Evolutionary conservation across 2,888 invertebrate genomes (phyloP).

Genomic region (Slavum lentiscoides): DNA sequence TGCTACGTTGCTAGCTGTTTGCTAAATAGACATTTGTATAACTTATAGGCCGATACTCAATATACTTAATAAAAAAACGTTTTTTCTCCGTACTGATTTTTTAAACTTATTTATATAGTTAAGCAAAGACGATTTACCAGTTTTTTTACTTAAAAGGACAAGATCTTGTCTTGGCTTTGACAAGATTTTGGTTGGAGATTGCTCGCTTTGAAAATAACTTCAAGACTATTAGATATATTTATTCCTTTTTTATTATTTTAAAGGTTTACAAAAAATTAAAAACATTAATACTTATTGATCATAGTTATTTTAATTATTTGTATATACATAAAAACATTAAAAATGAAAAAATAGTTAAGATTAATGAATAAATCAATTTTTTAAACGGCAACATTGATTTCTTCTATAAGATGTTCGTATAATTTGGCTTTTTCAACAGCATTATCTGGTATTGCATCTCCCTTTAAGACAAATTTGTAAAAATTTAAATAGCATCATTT

Average conservation of each 20-base stretch:
- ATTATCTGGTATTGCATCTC: neutral
- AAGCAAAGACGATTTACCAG: neutral
- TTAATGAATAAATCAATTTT: neutral
- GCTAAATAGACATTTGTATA: no score
- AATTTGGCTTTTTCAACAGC: neutral
- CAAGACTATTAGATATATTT: neutral
- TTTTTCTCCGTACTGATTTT: neutral
- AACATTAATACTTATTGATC: neutral
- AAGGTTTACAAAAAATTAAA: neutral
- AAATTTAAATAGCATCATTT: conserved; percentile 6
- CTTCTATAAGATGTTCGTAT: neutral
- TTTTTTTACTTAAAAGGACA: conserved; percentile 3
- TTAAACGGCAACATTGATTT: neutral
- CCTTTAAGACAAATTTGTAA: conserved; percentile 1
- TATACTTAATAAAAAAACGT: neutral
- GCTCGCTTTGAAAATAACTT: conserved; percentile 3
- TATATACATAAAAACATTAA: neutral
- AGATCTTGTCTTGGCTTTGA: neutral
- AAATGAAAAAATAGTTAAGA: neutral
- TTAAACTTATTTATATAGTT: neutral
- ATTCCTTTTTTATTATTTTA: neutral
- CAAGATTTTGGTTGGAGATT: conserved; percentile 12
- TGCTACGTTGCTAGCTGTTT: no score
- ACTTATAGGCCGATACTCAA: no score
- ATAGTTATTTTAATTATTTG: neutral